Evolutionary conservation across 1,140 invertebrate species (phyloP).

Genomic region (Akabosia matsudoensis): DNA sequence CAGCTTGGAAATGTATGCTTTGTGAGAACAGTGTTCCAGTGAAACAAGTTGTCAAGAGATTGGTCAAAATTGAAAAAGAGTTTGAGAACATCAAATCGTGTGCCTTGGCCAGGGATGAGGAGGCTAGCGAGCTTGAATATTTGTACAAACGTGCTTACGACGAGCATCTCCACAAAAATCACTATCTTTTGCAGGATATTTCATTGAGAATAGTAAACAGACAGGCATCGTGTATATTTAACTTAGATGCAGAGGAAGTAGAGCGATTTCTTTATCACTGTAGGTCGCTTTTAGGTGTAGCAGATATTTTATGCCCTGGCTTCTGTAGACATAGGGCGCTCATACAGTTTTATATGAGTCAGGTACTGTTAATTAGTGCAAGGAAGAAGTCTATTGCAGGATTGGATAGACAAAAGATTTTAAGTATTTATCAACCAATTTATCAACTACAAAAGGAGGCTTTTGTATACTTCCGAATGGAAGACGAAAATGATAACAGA

Average conservation of each 20-base stretch:
- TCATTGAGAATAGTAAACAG: constrained; percentile 29
- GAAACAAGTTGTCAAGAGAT: constrained; percentile 22
- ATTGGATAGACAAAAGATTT: not conserved
- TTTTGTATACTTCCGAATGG: constrained; percentile 4
- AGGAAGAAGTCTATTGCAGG: not conserved
- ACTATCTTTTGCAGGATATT: constrained; percentile 35
- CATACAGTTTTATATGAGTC: constrained; percentile 22
- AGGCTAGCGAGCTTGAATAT: constrained; percentile 22
- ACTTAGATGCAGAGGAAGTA: constrained; percentile 55
- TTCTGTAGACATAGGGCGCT: constrained; percentile 67
- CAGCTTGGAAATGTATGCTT: constrained; percentile 48
- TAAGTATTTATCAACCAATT: constrained; percentile 7
- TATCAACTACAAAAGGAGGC: constrained; percentile 18
- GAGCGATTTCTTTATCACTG: constrained; percentile 63
- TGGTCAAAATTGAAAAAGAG: constrained; percentile 27
- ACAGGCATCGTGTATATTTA: constrained; percentile 1
- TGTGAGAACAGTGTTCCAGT: constrained; percentile 50
- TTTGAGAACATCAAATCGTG: constrained; percentile 29
- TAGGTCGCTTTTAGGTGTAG: constrained; percentile 61
- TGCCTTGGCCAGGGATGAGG: not conserved
- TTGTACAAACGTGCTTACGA: not conserved
- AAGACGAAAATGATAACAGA: constrained; percentile 22
- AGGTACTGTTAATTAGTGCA: constrained; percentile 9
- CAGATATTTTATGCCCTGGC: constrained; percentile 63
- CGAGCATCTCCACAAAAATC: constrained; percentile 36